Conservation (phyloP, 1,140 invertebrate species). For the Habropoda laboriosa region DNA sequence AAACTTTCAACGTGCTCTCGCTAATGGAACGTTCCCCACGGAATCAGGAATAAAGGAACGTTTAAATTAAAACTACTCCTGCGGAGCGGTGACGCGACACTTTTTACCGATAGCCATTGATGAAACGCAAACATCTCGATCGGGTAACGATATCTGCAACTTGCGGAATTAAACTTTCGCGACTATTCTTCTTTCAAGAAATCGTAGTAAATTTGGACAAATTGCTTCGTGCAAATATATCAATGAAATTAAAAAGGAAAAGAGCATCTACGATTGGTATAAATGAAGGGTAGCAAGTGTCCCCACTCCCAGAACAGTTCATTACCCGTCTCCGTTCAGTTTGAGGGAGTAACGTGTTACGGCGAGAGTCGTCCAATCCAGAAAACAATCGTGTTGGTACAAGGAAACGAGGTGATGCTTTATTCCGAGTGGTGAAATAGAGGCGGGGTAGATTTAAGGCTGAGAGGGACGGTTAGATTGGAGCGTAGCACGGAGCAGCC, state of each 20-base stretch:
- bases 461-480: not conserved
- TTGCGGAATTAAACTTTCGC: too few relatives aligned
- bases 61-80: not conserved
- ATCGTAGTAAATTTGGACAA: too few relatives aligned
- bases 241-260: not conserved
- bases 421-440: not conserved
- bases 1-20: not conserved
- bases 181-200: too few relatives aligned
- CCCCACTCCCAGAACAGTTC: not conserved
- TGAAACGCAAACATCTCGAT: not conserved
- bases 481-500: not conserved
- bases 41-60: not conserved
- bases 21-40: slow-evolving; percentile 2
- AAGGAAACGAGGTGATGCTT: slow-evolving; percentile 40
- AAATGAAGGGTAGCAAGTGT: not conserved
- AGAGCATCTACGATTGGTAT: not conserved
- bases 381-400: slow-evolving; percentile 7
- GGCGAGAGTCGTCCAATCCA: not conserved
- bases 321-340: slow-evolving; percentile 16
- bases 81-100: not conserved
- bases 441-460: not conserved
- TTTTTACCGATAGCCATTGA: not conserved
- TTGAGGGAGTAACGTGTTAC: not conserved
- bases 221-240: too few relatives aligned
- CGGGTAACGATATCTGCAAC: not conserved